Conservation (phyloP, 2,888 invertebrate genomes). For the Clepsis dumicolana region DNA sequence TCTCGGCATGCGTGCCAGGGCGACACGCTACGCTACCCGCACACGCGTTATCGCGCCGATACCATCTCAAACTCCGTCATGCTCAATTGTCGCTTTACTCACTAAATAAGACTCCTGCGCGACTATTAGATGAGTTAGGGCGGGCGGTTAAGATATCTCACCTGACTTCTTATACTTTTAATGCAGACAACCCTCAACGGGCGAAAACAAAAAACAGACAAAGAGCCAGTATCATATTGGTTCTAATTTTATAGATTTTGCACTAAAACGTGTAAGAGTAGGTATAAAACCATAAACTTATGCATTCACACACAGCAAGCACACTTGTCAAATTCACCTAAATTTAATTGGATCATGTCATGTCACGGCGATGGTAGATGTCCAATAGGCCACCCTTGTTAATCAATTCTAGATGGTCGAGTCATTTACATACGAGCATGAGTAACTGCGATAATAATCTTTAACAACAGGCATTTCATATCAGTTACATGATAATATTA, state of each 20-base stretch:
- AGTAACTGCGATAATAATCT: neutral
- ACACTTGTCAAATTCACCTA: neutral
- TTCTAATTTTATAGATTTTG: no score
- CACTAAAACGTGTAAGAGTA: no score
- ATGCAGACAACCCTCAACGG: no score
- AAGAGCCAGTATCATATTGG: no score
- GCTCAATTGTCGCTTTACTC: slow-evolving; percentile 49
- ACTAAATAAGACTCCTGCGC: slow-evolving; percentile 6
- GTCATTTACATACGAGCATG: neutral
- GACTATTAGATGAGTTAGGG: neutral
- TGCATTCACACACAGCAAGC: no score
- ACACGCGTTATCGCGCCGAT: slow-evolving; percentile 60
- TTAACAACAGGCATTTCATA: neutral
- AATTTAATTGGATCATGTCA: neutral
- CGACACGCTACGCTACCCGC: slow-evolving; percentile 51
- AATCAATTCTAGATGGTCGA: no score
- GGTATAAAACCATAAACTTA: no score
- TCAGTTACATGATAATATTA: slow-evolving; percentile 4
- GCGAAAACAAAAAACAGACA: no score
- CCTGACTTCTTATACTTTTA: no score
- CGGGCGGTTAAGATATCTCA: neutral
- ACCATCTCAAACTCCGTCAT: slow-evolving; percentile 55
- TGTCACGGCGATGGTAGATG: neutral
- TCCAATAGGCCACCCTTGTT: neutral
- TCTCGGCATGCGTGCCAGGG: slow-evolving; percentile 39